Base-by-base conservation (phyloP, 2,888 invertebrate genomes). In the Cactoblastis cactorum region DNA sequence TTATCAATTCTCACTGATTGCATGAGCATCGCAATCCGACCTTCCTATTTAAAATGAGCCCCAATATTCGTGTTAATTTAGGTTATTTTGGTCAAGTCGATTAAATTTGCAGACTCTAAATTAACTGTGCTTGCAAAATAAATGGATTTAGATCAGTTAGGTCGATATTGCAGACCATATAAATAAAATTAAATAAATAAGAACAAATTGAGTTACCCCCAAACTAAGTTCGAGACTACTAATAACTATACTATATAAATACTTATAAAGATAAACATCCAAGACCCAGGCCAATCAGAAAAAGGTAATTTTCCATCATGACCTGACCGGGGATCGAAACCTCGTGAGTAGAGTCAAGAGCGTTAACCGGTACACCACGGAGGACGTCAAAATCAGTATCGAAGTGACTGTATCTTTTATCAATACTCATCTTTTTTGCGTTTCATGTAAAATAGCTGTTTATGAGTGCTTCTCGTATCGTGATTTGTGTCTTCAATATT, bases 71-170 rank as follows among this genome's bases (percentile, higher is more conserved):
- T 48, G 47, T 48, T 48, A 48, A 48, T 48, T 48, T 12, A 24
- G 17, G 28, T 38, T 9, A 48, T 48, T 48, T 37, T 37, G 37
- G 24, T 22, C 37, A 14, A 12, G 45, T 32, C 45, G 18, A 46
- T 46, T 46, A 46, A 46, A 35, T 18, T 15, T 22, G 12, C 46
- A 19, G 14, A 46, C 46, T 46, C 22, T 46, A 46, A 46, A 46
- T 46, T 28, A 48, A 48, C 37, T 48, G 47, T 24, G 24, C 47
- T 48, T 48, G 28, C 47, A 28, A 48, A 47, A 48, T 48, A 48
- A 48, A 48, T 48, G 47, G 37, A 48, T 48, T 48, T 17, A 35
- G 47, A 48, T 37, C 47, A 37, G 47, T 24, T 45, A 17, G 14
- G 34, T 17, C 34, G 45, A 38, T 37, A 17, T 48, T 17, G 17